These are phyloP conservation scores for Mormyrops boulengeri DNA, from an alignment of 2,797 vertebrate species.

Conservation along the genomic window DNA sequence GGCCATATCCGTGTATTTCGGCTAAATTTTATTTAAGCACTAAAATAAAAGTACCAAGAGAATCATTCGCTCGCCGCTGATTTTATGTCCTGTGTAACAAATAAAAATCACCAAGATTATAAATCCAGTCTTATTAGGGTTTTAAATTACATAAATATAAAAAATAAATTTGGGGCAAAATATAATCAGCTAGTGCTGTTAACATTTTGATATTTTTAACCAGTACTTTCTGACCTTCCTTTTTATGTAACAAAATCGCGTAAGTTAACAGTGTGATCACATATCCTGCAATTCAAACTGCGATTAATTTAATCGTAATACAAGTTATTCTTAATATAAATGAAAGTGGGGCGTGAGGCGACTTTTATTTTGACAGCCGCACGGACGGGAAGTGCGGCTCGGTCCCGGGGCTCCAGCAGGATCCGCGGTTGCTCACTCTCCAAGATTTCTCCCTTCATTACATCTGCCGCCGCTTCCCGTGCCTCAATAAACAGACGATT, in stretches of 20 bases:
- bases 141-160: background rate
- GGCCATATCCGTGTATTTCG: background rate
- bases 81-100: background rate
- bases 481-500: conserved; percentile 22
- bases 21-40: background rate
- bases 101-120: background rate
- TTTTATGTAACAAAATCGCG: background rate
- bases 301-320: background rate
- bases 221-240: background rate
- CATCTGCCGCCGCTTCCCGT: conserved; percentile 38
- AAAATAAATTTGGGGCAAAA: background rate
- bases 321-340: background rate
- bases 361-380: conserved; percentile 63
- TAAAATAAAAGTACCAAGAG: conserved; percentile 1
- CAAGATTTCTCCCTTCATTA: conserved; percentile 46
- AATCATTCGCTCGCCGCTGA: background rate
- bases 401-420: conserved; percentile 44
- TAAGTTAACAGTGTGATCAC: background rate
- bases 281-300: background rate
- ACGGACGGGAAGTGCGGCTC: conserved; percentile 52
- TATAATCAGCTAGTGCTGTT: background rate
- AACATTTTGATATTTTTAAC: background rate
- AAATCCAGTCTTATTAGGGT: background rate
- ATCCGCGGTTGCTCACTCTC: conserved; percentile 51
- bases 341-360: background rate